Evolutionary conservation across 2,113 vertebrate genomes (phyloP).

Genomic region (Cygnus buccinator): DNA sequence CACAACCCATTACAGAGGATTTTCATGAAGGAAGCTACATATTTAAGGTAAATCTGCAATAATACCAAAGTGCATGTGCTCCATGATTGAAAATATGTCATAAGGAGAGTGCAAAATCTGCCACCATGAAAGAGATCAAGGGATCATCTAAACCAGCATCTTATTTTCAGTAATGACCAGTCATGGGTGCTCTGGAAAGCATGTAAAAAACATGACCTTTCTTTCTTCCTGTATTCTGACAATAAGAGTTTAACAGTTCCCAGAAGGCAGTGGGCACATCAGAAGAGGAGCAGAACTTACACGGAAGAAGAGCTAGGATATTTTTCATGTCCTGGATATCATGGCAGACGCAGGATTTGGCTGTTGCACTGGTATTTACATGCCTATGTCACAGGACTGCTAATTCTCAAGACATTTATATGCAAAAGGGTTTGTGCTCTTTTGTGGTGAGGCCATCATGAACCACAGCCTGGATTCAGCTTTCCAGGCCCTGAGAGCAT

Average conservation of each 20-base stretch:
- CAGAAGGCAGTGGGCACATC: neutral
- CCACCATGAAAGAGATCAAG: neutral
- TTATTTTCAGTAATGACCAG: constrained; percentile 1
- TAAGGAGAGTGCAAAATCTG: neutral
- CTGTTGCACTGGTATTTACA: neutral
- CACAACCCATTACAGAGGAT: neutral
- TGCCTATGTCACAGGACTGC: neutral
- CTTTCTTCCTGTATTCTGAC: neutral
- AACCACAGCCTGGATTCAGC: neutral
- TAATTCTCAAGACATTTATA: neutral
- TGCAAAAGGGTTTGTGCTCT: neutral
- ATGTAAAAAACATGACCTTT: neutral
- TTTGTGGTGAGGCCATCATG: neutral
- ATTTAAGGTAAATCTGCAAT: constrained; percentile 21
- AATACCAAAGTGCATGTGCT: neutral
- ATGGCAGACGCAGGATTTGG: neutral
- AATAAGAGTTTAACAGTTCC: neutral
- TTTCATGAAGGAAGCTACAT: neutral
- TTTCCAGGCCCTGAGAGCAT: constrained; percentile 24
- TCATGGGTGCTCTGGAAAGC: neutral
- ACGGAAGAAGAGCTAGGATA: neutral
- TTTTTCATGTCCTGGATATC: neutral
- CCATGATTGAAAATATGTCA: neutral
- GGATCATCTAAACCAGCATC: neutral
- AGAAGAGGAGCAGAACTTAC: neutral